These are phyloP conservation scores for Lottia scabra DNA, from an alignment of 2,888 invertebrate species.

Conservation along the genomic window DNA sequence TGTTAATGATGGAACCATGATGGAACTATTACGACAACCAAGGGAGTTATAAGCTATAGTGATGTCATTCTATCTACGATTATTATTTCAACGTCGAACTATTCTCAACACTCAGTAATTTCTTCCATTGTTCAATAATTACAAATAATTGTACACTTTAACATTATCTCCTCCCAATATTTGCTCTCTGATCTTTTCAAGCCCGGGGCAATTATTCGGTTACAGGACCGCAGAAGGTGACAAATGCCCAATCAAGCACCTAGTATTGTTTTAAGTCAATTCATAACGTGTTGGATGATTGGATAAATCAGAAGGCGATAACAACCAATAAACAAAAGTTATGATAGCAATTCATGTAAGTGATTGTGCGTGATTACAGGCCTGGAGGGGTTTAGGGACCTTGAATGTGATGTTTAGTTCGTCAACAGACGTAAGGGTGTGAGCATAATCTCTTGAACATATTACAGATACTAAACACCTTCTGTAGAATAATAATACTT, in stretches of 20 bases:
- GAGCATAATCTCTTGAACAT: background rate
- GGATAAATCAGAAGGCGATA: background rate
- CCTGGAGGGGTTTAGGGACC: background rate
- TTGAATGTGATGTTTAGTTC: background rate
- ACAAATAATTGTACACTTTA: background rate
- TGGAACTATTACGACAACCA: no score
- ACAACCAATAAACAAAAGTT: background rate
- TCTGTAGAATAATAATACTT: background rate
- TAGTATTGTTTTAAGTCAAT: background rate
- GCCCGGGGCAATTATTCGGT: background rate
- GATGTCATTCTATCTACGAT: no score
- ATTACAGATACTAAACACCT: background rate
- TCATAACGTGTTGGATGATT: slow-evolving; percentile 1
- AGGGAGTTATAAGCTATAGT: no score
- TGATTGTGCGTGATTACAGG: background rate
- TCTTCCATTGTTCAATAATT: background rate
- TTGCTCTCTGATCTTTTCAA: background rate
- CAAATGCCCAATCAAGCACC: background rate
- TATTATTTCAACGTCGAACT: background rate
- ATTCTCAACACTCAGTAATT: background rate
- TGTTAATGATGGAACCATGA: no score
- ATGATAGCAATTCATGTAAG: background rate
- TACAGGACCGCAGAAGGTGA: background rate
- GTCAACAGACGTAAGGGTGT: background rate
- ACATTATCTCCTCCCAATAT: background rate